Percentiles rank a stretch among this genome's conserved stretches.
Conservation (phyloP, 2,113 vertebrate species). For the Candoia aspera region DNA sequence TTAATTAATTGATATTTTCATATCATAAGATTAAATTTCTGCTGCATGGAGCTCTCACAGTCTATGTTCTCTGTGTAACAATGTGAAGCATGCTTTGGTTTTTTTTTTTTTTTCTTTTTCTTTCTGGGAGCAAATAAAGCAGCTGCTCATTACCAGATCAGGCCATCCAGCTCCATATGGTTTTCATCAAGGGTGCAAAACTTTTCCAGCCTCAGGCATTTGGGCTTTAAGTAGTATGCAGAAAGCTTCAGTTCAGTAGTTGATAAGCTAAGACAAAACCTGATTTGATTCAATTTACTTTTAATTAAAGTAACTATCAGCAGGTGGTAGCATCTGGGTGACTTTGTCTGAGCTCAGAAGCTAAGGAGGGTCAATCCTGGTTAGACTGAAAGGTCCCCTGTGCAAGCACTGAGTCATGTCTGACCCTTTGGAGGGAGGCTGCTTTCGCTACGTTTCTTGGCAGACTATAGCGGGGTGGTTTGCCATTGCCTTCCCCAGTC, state of each 20-base stretch:
- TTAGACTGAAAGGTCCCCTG: no score
- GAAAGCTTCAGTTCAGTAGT: not conserved
- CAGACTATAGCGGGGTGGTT: no score
- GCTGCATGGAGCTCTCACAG: not conserved
- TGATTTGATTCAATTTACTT: not conserved
- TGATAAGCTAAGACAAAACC: not conserved
- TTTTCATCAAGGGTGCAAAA: not conserved
- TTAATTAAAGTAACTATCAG: not conserved
- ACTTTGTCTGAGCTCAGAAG: not conserved
- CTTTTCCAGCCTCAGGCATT: not conserved
- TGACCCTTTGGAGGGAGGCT: no score
- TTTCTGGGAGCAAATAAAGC: not conserved
- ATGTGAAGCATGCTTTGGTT: not conserved
- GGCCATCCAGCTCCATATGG: not conserved
- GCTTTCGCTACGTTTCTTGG: no score
- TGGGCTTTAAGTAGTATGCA: not conserved
- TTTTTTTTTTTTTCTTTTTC: not conserved
- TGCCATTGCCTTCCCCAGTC: no score
- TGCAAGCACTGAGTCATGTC: no score
- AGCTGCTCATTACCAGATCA: not conserved
- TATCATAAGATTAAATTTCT: not conserved
- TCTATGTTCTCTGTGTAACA: not conserved
- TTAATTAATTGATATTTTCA: slow-evolving; percentile 23
- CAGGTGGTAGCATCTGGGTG: not conserved
- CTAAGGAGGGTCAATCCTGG: not conserved